Conservation (phyloP, 2,797 vertebrate genomes). For the Choloepus didactylus region DNA sequence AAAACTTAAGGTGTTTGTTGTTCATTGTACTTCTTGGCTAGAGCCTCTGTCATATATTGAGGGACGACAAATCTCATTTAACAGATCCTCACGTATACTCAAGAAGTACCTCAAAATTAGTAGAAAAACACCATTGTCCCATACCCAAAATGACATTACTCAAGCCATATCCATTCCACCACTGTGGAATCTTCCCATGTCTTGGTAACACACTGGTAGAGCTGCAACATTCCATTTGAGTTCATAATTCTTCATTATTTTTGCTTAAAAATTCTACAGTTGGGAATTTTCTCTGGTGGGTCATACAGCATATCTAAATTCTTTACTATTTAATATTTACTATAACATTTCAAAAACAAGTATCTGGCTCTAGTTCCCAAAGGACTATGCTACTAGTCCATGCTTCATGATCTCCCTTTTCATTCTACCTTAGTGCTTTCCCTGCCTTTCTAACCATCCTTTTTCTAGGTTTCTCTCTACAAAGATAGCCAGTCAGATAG, state of each 20-base stretch:
- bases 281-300: background rate
- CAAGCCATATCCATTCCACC: background rate
- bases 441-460: background rate
- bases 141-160: background rate
- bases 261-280: background rate
- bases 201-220: background rate
- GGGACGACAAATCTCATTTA: background rate
- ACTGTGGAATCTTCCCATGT: background rate
- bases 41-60: background rate
- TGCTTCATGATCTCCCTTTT: background rate
- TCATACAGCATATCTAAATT: background rate
- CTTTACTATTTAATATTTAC: background rate
- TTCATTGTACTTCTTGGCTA: background rate
- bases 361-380: background rate
- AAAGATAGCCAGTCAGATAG: background rate
- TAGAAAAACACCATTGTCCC: too few species aligned
- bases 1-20: background rate
- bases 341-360: background rate
- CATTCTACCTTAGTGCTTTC: background rate
- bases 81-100: background rate
- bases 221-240: background rate
- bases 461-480: background rate
- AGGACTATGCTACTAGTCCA: background rate
- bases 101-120: background rate
- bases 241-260: background rate